Evolutionary conservation across 2,888 invertebrate genomes (phyloP).

Genomic region (Conistra vaccinii): DNA sequence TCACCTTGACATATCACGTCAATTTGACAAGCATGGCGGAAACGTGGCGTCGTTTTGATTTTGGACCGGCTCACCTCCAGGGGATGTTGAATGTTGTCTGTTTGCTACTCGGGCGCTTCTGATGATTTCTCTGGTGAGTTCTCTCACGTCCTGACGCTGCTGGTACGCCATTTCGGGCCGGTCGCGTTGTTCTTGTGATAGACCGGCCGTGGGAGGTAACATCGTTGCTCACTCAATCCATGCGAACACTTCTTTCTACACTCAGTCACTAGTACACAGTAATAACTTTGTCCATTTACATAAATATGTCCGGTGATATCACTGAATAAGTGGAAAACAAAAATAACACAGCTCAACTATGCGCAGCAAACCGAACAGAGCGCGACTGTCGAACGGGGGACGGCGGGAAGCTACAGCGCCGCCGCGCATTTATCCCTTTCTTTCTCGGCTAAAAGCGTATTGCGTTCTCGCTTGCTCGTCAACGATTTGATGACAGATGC

Average conservation of each 20-base stretch:
- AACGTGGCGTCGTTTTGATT: conserved; percentile 89
- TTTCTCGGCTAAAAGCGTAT: conserved; percentile 64
- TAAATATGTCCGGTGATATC: conserved; percentile 59
- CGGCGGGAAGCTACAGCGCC: conserved; percentile 88
- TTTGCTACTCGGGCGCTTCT: conserved; percentile 85
- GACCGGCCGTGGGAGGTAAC: conserved; percentile 89
- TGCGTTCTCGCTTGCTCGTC: conserved; percentile 74
- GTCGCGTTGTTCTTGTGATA: conserved; percentile 87
- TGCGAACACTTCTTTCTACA: conserved; percentile 78
- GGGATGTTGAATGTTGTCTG: conserved; percentile 86
- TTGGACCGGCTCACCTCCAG: conserved; percentile 87
- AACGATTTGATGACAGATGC: conserved; percentile 84
- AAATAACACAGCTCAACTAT: conserved; percentile 78
- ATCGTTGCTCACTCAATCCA: conserved; percentile 87
- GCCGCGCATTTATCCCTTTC: conserved; percentile 82
- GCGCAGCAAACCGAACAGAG: conserved; percentile 85
- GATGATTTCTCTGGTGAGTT: conserved; percentile 87
- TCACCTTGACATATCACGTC: conserved; percentile 90
- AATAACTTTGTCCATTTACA: conserved; percentile 66
- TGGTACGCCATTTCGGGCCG: conserved; percentile 89
- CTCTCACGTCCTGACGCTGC: conserved; percentile 87
- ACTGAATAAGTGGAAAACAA: conserved; percentile 72
- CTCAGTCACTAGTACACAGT: conserved; percentile 74
- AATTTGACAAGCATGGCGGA: conserved; percentile 90
- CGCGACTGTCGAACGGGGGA: conserved; percentile 86